These are phyloP conservation scores for Siderastrea siderea DNA, from an alignment of 92 coral and sea anemone genomes.

Conservation along the genomic window DNA sequence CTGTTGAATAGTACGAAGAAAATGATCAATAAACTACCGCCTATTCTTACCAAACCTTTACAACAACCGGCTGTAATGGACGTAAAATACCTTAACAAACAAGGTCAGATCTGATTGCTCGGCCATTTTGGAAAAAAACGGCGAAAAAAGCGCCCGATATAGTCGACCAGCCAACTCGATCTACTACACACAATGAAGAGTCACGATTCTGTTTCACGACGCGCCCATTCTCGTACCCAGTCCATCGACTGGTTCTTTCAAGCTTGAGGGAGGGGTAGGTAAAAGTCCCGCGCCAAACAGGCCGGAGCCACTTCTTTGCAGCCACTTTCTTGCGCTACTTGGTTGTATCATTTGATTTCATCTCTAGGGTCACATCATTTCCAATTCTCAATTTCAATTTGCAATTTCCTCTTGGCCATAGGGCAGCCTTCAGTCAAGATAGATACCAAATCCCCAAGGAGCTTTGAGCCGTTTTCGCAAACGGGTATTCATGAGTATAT, in stretches of 20 bases:
- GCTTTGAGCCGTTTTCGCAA: too few species aligned
- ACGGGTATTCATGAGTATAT: too few species aligned
- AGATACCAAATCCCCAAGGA: too few species aligned
- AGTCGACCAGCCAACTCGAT: not conserved
- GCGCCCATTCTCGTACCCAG: slow-evolving; percentile 60
- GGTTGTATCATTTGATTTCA: too few species aligned
- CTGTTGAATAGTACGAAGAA: slow-evolving; percentile 44
- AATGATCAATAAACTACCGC: slow-evolving; percentile 20
- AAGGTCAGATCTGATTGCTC: slow-evolving; percentile 31
- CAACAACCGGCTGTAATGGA: not conserved
- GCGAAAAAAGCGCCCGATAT: not conserved
- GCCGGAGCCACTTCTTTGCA: too few species aligned
- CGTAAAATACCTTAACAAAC: slow-evolving; percentile 36
- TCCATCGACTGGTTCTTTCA: not conserved
- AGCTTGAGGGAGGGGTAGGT: not conserved
- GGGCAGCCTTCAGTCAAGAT: too few species aligned
- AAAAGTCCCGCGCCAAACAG: too few species aligned
- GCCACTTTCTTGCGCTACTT: too few species aligned
- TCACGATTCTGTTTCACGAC: slow-evolving; percentile 14
- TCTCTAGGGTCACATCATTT: too few species aligned
- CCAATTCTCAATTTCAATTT: too few species aligned
- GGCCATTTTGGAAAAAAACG: slow-evolving; percentile 30
- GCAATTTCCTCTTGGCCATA: too few species aligned
- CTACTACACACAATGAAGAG: not conserved
- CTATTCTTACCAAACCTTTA: not conserved